A percentile compares a stretch with the other conserved stretches of the same genome.
Evolutionary conservation across 2,113 vertebrate genomes (phyloP).

Genomic region (Alexandromys fortis): DNA sequence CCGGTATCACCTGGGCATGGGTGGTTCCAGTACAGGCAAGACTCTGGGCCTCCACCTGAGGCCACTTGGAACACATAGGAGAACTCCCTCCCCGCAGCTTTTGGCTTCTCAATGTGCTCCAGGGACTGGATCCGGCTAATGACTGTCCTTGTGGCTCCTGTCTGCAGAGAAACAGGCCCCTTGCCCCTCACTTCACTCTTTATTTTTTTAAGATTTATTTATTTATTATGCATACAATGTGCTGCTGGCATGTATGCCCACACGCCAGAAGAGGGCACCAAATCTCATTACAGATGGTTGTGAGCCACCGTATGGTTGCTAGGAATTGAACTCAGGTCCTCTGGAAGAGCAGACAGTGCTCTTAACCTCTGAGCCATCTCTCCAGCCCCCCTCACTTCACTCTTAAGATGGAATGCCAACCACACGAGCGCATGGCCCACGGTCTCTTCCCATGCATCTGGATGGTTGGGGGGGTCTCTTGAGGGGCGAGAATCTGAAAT

Average conservation of each 20-base stretch:
- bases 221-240: too few species aligned
- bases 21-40: background rate
- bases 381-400: background rate
- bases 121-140: accelerated
- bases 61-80: background rate
- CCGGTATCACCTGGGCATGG: background rate
- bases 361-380: too few species aligned
- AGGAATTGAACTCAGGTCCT: too few species aligned
- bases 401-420: background rate
- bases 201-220: too few species aligned
- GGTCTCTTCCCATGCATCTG: background rate
- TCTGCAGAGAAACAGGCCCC: too few species aligned
- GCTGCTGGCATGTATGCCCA: too few species aligned
- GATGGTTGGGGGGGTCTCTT: background rate
- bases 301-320: too few species aligned
- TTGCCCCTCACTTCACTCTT: background rate
- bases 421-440: too few species aligned
- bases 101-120: accelerated
- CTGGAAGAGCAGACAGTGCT: too few species aligned
- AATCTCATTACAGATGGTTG: too few species aligned
- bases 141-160: accelerated
- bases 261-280: too few species aligned
- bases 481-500: background rate
- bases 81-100: background rate
- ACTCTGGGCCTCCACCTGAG: too few species aligned